Evolutionary conservation across 2,888 invertebrate species (phyloP), one percentile per base, ranked within the genome.

Genomic region (Drosophila longiperda): DNA sequence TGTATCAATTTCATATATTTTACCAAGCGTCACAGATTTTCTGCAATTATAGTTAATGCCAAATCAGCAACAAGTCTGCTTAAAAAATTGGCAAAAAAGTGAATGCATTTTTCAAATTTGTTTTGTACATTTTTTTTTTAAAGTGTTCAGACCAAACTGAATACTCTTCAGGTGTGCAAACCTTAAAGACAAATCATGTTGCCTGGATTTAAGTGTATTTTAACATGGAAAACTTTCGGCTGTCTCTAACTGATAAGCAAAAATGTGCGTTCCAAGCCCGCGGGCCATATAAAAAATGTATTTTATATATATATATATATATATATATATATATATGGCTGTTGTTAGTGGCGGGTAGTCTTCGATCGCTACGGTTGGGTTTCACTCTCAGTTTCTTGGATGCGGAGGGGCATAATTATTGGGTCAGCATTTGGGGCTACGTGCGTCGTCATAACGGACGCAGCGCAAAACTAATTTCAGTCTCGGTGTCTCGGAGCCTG

Each of bases 381-480:
- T 92, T 91, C 91, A 91, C 91, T 91, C 90, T 91, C 91, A 79
- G 85, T 91, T 91, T 92, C 83, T 80, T 70, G 87, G 62, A 57
- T 66, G 64, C 69, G 42, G 49, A 74, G 68, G 70, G 72, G 73
- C 75, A 81, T 91, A 91, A 91, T 91, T 91, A 91, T 84, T 91
- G 91, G 91, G 92, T 92, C 91, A 91, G 83, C 78, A 75, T 73
- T 73, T 75, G 68, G 79, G 62, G 70, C 66, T 66, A 71, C 71
- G 83, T 82, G 74, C 88, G 79, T 70, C 77, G 71, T 60, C 82
- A 83, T 86, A 80, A 85, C 87, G 83, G 81, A 78, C 81, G 66
- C 57, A 33, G 55, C 69, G 75, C 78, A 89, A 90, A 89, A 84
- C 87, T 89, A 88, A 90, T 90, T 88, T 90, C 63, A 54, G 70